Evolutionary conservation across 2,888 invertebrate genomes (phyloP).

Genomic region (Trimorus sp.): DNA sequence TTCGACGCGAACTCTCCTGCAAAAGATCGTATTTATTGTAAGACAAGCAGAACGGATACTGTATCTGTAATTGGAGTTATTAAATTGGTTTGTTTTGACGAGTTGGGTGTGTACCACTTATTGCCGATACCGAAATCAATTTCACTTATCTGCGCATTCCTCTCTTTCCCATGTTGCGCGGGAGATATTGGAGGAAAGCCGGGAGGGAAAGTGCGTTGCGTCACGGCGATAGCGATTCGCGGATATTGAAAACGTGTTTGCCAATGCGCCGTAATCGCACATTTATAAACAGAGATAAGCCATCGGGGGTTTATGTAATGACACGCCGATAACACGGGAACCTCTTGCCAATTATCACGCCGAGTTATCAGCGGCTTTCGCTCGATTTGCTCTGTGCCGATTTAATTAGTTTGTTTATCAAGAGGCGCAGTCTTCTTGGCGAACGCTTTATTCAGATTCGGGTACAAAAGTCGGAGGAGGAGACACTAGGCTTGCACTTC

Average conservation of each 20-base stretch:
- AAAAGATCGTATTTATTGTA: conserved; percentile 46
- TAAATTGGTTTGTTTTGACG: conserved; percentile 58
- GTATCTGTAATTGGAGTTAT: conserved; percentile 45
- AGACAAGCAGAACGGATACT: conserved; percentile 36
- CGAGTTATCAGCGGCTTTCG: conserved; percentile 42
- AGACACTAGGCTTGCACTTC: conserved; percentile 12
- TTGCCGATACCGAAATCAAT: conserved; percentile 49
- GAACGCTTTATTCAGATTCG: conserved; percentile 17
- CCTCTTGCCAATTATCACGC: conserved; percentile 32
- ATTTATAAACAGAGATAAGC: conserved; percentile 51
- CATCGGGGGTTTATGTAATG: conserved; percentile 44
- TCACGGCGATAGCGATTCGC: conserved; percentile 37
- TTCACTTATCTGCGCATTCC: conserved; percentile 27
- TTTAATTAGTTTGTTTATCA: conserved; percentile 31
- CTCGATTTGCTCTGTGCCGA: conserved; percentile 11
- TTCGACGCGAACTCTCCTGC: no score
- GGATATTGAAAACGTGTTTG: conserved; percentile 25
- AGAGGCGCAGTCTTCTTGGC: conserved; percentile 2
- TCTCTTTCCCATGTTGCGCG: background rate
- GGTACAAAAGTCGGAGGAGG: conserved; percentile 33
- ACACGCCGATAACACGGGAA: conserved; percentile 43
- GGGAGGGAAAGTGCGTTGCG: conserved; percentile 35
- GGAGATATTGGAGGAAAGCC: conserved; percentile 17
- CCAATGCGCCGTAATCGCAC: conserved; percentile 47
- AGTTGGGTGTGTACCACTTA: conserved; percentile 36